These are phyloP conservation scores for Flabesymbios commensalis DNA, from an alignment of 2,888 invertebrate genomes.

Conservation along the genomic window DNA sequence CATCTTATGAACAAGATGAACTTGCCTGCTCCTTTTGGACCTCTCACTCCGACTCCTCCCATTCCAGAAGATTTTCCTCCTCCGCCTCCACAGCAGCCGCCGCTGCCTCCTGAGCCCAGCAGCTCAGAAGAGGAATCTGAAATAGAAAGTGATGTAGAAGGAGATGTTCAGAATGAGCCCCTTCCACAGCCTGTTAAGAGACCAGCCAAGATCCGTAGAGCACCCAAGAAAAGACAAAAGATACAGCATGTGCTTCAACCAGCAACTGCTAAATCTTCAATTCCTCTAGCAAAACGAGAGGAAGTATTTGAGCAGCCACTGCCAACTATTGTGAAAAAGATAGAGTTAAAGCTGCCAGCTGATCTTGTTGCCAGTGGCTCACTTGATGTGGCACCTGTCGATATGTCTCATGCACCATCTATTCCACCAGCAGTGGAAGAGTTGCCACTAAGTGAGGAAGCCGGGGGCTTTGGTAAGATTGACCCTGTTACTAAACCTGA, in stretches of 20 bases:
- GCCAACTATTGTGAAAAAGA: conserved; percentile 65
- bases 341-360: conserved; percentile 41
- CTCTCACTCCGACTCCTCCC: conserved; percentile 32
- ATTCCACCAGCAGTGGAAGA: too few species aligned
- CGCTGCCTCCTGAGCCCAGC: background rate
- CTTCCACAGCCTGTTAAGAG: conserved; percentile 49
- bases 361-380: conserved; percentile 9
- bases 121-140: conserved; percentile 68
- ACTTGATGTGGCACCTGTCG: background rate
- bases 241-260: conserved; percentile 18
- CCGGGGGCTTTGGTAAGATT: conserved; percentile 54
- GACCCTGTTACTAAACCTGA: conserved; percentile 34
- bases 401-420: background rate
- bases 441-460: background rate
- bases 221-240: conserved; percentile 65
- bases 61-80: conserved; percentile 13
- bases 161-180: conserved; percentile 43
- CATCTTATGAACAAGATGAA: conserved; percentile 97
- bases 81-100: background rate
- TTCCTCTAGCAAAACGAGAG: conserved; percentile 22
- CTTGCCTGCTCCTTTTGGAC: conserved; percentile 79
- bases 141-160: conserved; percentile 68
- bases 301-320: conserved; percentile 53
- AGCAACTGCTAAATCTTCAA: background rate
- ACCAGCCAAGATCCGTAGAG: conserved; percentile 18